phyloP scores from a whole-genome alignment of 2,888 invertebrate species.

The Unio delphinus region DNA sequence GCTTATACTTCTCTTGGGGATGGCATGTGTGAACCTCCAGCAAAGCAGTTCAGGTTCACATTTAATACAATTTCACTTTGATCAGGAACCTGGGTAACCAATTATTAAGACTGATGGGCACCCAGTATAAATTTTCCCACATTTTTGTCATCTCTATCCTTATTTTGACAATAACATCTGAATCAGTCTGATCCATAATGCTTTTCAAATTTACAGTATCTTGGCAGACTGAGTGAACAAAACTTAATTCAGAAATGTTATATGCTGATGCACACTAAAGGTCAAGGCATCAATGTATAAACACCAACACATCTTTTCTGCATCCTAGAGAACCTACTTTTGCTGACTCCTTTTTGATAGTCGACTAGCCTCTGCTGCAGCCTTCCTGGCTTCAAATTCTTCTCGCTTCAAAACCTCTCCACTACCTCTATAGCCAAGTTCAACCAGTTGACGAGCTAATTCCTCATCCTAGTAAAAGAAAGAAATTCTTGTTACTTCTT shows the following conservation, averaged over 20 bases:
- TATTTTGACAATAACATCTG: too few relatives aligned
- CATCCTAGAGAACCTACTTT: conserved; percentile 56
- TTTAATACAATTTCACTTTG: too few relatives aligned
- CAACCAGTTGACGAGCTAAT: conserved; percentile 81
- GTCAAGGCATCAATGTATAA: neutral
- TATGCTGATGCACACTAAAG: neutral
- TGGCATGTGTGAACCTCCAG: too few relatives aligned
- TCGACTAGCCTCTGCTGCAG: conserved; percentile 70
- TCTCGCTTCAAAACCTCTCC: conserved; percentile 72
- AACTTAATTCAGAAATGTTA: neutral
- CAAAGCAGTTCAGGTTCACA: too few relatives aligned
- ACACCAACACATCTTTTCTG: too few relatives aligned
- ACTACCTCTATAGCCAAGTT: conserved; percentile 83
- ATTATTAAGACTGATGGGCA: too few relatives aligned
- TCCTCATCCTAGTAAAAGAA: conserved; percentile 75
- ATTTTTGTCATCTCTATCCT: too few relatives aligned
- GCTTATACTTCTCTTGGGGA: too few relatives aligned
- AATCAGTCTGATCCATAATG: too few relatives aligned
- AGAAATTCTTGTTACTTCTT: too few relatives aligned
- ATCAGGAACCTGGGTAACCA: too few relatives aligned
- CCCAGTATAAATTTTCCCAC: too few relatives aligned
- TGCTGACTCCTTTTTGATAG: conserved; percentile 70
- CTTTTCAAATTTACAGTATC: neutral
- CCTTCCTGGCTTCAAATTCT: conserved; percentile 71
- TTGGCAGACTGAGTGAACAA: neutral